Evolutionary conservation across 2,888 invertebrate species (phyloP).

Genomic region (Venustoraphidia nigricollis): DNA sequence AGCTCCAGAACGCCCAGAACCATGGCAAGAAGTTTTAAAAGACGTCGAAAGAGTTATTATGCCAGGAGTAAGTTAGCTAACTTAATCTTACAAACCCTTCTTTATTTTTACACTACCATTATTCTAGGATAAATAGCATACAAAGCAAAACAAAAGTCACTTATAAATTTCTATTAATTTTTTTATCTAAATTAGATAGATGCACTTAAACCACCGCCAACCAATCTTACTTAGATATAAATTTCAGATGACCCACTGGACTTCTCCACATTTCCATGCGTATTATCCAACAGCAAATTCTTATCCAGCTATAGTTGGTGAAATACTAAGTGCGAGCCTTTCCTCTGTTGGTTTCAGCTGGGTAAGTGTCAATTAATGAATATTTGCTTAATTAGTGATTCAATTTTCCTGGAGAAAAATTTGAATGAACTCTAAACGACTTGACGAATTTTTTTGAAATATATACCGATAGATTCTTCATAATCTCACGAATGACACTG

Average conservation of each 20-base stretch:
- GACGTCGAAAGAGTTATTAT: constrained; percentile 80
- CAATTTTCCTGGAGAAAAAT: too few relatives aligned
- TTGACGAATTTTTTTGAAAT: too few relatives aligned
- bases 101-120: background rate
- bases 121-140: too few relatives aligned
- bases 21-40: constrained; percentile 70
- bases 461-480: too few relatives aligned
- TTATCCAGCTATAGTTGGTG: constrained; percentile 71
- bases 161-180: too few relatives aligned
- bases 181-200: too few relatives aligned
- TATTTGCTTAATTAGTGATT: too few relatives aligned
- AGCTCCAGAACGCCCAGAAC: constrained; percentile 68
- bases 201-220: too few relatives aligned
- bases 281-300: constrained; percentile 80
- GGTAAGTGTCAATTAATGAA: constrained; percentile 41
- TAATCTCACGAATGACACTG: too few relatives aligned
- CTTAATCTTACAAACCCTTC: too few relatives aligned
- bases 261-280: constrained; percentile 84
- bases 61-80: constrained; percentile 56
- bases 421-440: background rate
- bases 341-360: constrained; percentile 80
- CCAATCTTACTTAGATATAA: background rate
- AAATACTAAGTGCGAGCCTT: constrained; percentile 69
- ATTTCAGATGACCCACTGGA: constrained; percentile 76
- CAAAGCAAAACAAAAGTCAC: too few relatives aligned